A percentile compares a stretch with the other conserved stretches of the same genome.
phyloP scores from a whole-genome alignment of 2,113 vertebrate genomes.

The Elachura formosa region DNA sequence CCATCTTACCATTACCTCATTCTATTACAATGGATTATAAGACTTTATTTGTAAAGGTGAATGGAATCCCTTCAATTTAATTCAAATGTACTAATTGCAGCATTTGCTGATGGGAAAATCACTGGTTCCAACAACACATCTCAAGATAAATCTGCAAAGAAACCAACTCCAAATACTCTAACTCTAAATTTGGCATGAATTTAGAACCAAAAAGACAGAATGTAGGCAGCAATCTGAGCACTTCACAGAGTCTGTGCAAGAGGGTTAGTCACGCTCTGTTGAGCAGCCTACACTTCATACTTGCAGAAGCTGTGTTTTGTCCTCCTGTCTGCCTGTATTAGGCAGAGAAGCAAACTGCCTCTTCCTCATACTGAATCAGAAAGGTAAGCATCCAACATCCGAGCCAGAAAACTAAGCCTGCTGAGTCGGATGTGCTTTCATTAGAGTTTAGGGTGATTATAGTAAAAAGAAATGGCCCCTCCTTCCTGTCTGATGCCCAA shows the following conservation, averaged over 20 bases:
- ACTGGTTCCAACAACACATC: not conserved
- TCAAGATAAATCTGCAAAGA: not conserved
- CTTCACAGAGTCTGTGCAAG: not conserved
- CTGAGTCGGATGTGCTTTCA: slow-evolving; percentile 53
- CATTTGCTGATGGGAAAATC: not conserved
- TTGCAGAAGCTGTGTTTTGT: slow-evolving; percentile 47
- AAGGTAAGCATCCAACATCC: not conserved
- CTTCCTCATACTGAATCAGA: slow-evolving; percentile 6
- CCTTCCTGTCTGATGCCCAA: slow-evolving; percentile 43
- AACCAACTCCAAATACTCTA: not conserved
- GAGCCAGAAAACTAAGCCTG: slow-evolving; percentile 48
- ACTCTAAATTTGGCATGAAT: not conserved
- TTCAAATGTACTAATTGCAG: not conserved
- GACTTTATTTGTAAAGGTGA: not conserved
- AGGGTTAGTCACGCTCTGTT: not conserved
- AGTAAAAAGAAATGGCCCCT: slow-evolving; percentile 40
- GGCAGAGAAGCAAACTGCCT: slow-evolving; percentile 33
- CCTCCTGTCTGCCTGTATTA: slow-evolving; percentile 54
- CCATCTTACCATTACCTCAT: not conserved
- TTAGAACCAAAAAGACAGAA: not conserved
- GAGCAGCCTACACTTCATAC: slow-evolving; percentile 8
- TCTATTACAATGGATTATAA: not conserved
- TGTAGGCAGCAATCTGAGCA: not conserved
- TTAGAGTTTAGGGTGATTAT: slow-evolving; percentile 57
- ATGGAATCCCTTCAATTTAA: not conserved